phyloP scores from a whole-genome alignment of 2,888 invertebrate genomes.

The Phengaris arion region DNA sequence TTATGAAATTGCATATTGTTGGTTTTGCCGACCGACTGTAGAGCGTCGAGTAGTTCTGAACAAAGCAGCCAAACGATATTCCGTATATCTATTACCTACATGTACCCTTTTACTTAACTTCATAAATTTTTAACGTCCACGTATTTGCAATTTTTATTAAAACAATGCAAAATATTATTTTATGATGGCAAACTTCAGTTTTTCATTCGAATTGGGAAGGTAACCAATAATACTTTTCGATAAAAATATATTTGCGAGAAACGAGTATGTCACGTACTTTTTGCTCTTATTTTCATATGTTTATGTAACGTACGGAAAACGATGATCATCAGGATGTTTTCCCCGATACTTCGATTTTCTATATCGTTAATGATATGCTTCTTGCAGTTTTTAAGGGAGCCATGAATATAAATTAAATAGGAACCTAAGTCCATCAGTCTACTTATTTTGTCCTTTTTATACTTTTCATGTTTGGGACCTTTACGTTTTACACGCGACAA shows the following conservation, averaged over 20 bases:
- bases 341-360: neutral
- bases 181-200: neutral
- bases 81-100: neutral
- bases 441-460: no score
- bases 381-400: no score
- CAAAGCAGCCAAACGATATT: neutral
- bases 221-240: neutral
- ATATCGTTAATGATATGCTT: neutral
- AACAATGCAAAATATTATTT: slow-evolving; percentile 4
- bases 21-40: no score
- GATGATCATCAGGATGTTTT: neutral
- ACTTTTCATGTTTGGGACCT: no score
- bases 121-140: neutral
- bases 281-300: slow-evolving; percentile 7
- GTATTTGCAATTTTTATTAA: neutral
- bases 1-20: no score
- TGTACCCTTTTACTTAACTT: neutral
- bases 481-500: no score
- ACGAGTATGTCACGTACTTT: neutral
- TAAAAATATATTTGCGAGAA: neutral
- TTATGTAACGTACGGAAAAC: neutral
- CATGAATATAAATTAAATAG: no score
- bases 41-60: no score
- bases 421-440: no score
- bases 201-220: neutral